A percentile compares a stretch with the other conserved stretches of the same genome.
phyloP scores from a whole-genome alignment of 2,888 invertebrate species.

The Brenthis ino region DNA sequence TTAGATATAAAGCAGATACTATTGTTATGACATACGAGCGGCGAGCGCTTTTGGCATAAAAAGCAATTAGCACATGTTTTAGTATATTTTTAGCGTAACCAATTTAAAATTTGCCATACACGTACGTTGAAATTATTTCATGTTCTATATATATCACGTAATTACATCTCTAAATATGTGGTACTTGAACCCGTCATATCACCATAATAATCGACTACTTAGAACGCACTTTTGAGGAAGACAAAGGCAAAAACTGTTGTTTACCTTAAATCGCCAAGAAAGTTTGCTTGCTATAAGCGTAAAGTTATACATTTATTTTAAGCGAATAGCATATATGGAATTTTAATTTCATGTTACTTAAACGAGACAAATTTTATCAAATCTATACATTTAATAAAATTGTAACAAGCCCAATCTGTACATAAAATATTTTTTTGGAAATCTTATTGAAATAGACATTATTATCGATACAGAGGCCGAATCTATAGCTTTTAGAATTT shows the following conservation, averaged over 20 bases:
- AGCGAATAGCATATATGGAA: background rate
- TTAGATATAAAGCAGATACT: background rate
- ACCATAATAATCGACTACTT: constrained; percentile 28
- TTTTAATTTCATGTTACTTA: background rate
- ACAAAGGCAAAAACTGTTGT: constrained; percentile 4
- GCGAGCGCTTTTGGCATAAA: background rate
- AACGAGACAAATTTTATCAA: no score
- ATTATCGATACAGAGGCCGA: no score
- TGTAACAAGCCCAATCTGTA: no score
- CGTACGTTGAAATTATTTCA: constrained; percentile 18
- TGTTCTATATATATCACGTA: constrained; percentile 27
- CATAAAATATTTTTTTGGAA: no score
- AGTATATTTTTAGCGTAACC: constrained; percentile 11
- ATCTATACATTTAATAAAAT: no score
- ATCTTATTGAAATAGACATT: no score
- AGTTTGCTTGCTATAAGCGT: background rate
- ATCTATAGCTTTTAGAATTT: no score
- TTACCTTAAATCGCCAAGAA: constrained; percentile 3
- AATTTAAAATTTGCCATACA: constrained; percentile 5
- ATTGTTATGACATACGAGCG: background rate
- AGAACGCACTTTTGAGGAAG: constrained; percentile 16
- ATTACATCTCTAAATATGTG: constrained; percentile 21
- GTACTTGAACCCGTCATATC: constrained; percentile 17
- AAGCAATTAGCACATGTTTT: constrained; percentile 7
- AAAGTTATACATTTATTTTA: background rate